phyloP scores from a whole-genome alignment of 2,888 invertebrate genomes.

The Lasioglossum pauxillum region DNA sequence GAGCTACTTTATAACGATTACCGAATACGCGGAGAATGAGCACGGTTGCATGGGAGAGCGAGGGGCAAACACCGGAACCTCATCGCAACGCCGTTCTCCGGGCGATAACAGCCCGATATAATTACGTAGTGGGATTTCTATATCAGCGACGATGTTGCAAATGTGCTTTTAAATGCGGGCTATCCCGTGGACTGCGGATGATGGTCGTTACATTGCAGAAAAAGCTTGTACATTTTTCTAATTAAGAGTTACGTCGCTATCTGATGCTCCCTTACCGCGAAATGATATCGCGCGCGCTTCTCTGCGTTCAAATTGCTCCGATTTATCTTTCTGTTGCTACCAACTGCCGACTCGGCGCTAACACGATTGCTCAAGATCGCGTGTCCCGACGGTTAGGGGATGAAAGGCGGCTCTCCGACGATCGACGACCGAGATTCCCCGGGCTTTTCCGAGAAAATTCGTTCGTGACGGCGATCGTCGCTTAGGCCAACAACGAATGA shows the following conservation, averaged over 20 bases:
- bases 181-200: not conserved
- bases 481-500: not conserved
- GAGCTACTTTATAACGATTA: slow-evolving; percentile 16
- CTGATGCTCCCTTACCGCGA: slow-evolving; percentile 27
- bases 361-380: not conserved
- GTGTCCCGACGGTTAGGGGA: not conserved
- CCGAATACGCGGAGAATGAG: not conserved
- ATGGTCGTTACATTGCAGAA: not conserved
- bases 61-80: slow-evolving; percentile 29
- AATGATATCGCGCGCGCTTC: slow-evolving; percentile 24
- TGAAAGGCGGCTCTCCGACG: not conserved
- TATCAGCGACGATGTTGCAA: slow-evolving; percentile 26
- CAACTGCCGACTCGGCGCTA: not conserved
- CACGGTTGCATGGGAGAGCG: not conserved
- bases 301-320: not conserved
- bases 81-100: not conserved
- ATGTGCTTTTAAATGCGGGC: slow-evolving; percentile 3
- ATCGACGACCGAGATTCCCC: not conserved
- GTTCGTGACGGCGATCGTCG: not conserved
- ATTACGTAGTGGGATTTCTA: slow-evolving; percentile 35
- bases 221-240: slow-evolving; percentile 22
- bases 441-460: not conserved
- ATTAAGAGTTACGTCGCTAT: slow-evolving; percentile 38
- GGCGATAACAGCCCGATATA: slow-evolving; percentile 26
- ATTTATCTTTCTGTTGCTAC: not conserved